Percentiles rank a stretch among this genome's conserved stretches.
Conservation (phyloP, 2,113 vertebrate genomes). For the Sylvilagus bachmani region DNA sequence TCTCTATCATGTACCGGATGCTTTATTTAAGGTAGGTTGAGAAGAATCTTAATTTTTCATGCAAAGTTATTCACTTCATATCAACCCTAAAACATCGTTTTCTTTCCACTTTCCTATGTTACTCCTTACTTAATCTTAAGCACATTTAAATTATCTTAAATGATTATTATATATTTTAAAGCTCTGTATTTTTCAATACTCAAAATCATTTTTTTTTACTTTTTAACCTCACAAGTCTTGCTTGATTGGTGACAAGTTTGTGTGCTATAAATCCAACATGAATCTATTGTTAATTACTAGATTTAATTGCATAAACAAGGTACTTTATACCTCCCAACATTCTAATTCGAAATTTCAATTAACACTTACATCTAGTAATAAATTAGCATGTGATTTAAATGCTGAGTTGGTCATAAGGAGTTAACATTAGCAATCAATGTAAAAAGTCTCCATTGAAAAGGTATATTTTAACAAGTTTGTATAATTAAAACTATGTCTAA, state of each 20-base stretch:
- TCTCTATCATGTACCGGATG: slow-evolving; percentile 54
- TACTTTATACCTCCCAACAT: neutral
- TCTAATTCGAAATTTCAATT: slow-evolving; percentile 61
- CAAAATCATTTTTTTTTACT: neutral
- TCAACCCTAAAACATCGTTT: neutral
- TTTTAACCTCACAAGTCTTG: neutral
- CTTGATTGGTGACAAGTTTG: slow-evolving; percentile 33
- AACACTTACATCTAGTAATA: neutral
- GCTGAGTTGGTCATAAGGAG: neutral
- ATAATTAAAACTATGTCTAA: neutral
- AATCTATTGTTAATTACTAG: slow-evolving; percentile 16
- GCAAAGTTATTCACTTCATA: slow-evolving; percentile 11
- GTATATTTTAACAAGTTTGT: neutral
- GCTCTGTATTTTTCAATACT: neutral
- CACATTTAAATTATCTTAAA: slow-evolving; percentile 42
- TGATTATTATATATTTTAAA: neutral
- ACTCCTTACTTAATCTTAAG: neutral
- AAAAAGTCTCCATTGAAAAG: slow-evolving; percentile 38
- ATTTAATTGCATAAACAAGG: slow-evolving; percentile 33
- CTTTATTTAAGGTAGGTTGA: slow-evolving; percentile 78
- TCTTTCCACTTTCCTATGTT: neutral
- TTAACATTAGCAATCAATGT: neutral
- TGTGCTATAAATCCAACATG: neutral
- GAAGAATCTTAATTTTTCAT: slow-evolving; percentile 63
- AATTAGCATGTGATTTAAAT: slow-evolving; percentile 9